These are phyloP conservation scores for Chaenodraco wilsoni DNA, from an alignment of 2,797 vertebrate species.

Conservation along the genomic window DNA sequence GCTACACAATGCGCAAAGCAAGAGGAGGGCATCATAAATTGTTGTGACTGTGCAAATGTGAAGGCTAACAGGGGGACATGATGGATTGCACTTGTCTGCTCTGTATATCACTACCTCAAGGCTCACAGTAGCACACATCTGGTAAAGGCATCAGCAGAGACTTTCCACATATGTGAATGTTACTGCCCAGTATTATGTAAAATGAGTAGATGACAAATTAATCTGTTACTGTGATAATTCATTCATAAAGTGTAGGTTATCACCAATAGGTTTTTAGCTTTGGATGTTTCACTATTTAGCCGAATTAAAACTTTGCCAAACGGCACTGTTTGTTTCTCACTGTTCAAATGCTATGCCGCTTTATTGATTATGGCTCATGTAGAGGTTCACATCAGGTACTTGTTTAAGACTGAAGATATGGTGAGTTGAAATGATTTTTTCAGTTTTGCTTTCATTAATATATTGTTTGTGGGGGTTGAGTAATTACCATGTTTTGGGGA, in stretches of 20 bases:
- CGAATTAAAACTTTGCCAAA: constrained; percentile 22
- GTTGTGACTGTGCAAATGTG: constrained; percentile 25
- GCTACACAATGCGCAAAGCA: constrained; percentile 40
- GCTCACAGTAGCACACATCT: constrained; percentile 45
- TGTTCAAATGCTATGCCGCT: constrained; percentile 6
- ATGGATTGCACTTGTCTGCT: constrained; percentile 69
- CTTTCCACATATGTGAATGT: constrained; percentile 11
- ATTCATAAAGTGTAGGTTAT: constrained; percentile 1
- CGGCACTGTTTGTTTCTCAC: constrained; percentile 37
- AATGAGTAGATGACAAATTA: constrained; percentile 7
- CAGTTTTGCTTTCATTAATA: constrained; percentile 37
- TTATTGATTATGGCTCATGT: background rate
- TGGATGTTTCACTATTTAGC: constrained; percentile 15
- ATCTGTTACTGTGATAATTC: constrained; percentile 8
- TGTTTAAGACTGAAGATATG: constrained; percentile 20
- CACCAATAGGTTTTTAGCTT: constrained; percentile 26
- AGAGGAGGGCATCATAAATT: background rate
- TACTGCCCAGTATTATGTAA: constrained; percentile 2
- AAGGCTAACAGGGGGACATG: constrained; percentile 44
- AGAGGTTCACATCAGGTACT: constrained; percentile 18
- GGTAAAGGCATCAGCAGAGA: constrained; percentile 38
- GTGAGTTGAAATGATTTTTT: constrained; percentile 17
- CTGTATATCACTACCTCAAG: constrained; percentile 71
- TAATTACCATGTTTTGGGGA: background rate
- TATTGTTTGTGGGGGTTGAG: constrained; percentile 27